Conservation (phyloP, 2,797 vertebrate genomes). For the Falco peregrinus region DNA sequence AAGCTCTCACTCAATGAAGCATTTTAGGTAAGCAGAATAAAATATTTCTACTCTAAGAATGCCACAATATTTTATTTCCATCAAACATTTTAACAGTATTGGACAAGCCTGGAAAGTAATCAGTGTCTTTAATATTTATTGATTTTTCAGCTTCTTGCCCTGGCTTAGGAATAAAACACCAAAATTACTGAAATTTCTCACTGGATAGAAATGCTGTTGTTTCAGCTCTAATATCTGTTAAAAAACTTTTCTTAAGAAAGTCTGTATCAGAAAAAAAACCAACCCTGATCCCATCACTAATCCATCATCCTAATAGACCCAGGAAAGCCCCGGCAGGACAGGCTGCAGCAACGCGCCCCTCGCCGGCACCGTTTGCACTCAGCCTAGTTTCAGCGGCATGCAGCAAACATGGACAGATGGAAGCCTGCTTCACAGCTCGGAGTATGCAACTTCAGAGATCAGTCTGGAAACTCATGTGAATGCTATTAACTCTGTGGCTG, state of each 20-base stretch:
- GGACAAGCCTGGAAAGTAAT: not conserved
- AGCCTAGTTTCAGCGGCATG: not conserved
- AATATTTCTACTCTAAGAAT: not conserved
- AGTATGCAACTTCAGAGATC: not conserved
- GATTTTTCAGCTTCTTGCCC: not conserved
- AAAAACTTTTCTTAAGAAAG: not conserved
- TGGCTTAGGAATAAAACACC: not conserved
- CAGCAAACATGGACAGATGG: not conserved
- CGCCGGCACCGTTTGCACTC: not conserved
- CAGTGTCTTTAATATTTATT: not conserved
- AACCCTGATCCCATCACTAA: not conserved
- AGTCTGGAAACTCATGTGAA: not conserved
- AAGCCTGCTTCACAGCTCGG: not conserved
- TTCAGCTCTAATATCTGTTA: rapidly evolving
- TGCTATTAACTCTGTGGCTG: not conserved
- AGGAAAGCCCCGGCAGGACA: not conserved
- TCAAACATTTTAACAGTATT: not conserved
- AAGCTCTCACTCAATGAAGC: not conserved
- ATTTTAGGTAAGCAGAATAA: not conserved
- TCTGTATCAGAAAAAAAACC: not conserved
- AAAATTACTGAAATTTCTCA: not conserved
- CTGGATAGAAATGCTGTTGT: not conserved
- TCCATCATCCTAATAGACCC: not conserved
- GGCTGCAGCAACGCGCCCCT: not conserved
- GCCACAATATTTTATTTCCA: not conserved